Evolutionary conservation across 2,797 vertebrate genomes (phyloP).

Genomic region (Onychomys torridus): DNA sequence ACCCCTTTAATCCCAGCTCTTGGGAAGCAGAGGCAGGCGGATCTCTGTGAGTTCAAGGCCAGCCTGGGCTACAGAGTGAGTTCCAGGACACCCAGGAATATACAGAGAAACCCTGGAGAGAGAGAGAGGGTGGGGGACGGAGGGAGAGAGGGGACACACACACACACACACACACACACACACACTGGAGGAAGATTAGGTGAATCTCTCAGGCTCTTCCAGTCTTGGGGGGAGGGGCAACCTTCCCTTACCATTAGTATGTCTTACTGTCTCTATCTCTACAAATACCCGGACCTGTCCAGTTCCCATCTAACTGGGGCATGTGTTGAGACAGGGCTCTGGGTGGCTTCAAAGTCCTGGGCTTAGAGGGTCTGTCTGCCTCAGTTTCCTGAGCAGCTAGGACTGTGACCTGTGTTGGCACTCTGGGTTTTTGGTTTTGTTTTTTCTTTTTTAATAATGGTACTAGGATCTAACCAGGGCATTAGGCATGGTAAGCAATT

Average conservation of each 20-base stretch:
- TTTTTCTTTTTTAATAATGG: not conserved
- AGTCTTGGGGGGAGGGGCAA: not conserved
- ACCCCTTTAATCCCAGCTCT: too few relatives aligned
- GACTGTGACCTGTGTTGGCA: too few relatives aligned
- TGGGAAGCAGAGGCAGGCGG: too few relatives aligned
- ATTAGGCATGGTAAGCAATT: not conserved
- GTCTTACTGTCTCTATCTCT: not conserved
- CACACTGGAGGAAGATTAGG: not conserved
- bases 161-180: too few relatives aligned
- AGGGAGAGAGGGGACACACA: too few relatives aligned
- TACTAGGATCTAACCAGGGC: not conserved
- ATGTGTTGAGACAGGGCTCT: rapidly evolving
- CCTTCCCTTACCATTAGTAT: not conserved
- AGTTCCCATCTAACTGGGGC: not conserved
- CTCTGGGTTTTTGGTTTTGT: not conserved
- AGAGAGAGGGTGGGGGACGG: too few relatives aligned
- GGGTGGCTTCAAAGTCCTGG: not conserved
- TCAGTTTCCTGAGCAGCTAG: not conserved
- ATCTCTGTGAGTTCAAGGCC: too few relatives aligned
- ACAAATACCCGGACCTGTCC: not conserved
- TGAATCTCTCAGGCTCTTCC: not conserved
- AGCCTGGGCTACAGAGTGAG: too few relatives aligned
- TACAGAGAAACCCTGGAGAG: not conserved
- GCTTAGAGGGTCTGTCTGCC: too few relatives aligned
- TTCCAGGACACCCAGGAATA: too few relatives aligned